Evolutionary conservation across 2,113 vertebrate genomes (phyloP).

Genomic region (Phyllopteryx taeniolatus): DNA sequence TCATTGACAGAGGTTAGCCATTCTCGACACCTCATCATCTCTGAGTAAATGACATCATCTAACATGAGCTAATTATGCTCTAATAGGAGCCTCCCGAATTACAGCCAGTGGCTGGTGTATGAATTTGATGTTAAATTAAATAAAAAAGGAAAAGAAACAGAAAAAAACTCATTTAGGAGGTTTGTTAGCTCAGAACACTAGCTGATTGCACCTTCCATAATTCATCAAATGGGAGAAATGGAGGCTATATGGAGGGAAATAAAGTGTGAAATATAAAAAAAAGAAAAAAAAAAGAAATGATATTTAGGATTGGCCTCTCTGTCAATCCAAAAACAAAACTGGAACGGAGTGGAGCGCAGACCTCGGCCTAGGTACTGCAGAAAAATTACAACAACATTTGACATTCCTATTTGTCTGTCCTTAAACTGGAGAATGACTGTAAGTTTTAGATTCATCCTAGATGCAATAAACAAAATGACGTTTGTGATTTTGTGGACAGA

Average conservation of each 20-base stretch:
- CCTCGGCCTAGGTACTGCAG: too few relatives aligned
- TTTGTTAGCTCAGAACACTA: constrained; percentile 25
- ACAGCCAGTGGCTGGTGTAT: constrained; percentile 23
- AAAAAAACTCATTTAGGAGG: constrained; percentile 16
- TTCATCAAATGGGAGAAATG: not conserved
- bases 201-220: constrained; percentile 4
- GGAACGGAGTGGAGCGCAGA: too few relatives aligned
- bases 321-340: too few relatives aligned
- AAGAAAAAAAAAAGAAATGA: not conserved
- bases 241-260: not conserved
- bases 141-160: not conserved
- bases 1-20: constrained; percentile 58
- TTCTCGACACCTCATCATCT: constrained; percentile 47
- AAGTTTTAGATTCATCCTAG: too few relatives aligned
- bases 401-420: too few relatives aligned
- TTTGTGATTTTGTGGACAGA: too few relatives aligned
- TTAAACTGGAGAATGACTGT: too few relatives aligned
- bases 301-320: too few relatives aligned
- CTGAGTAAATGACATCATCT: constrained; percentile 59
- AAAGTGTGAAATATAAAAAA: not conserved
- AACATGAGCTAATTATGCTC: constrained; percentile 58
- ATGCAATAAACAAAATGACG: too few relatives aligned
- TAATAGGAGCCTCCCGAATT: constrained; percentile 45
- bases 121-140: constrained; percentile 41
- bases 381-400: too few relatives aligned